Percentiles rank a stretch among this genome's conserved stretches.
phyloP scores from a whole-genome alignment of 2,797 vertebrate species.

The Melanotaenia maccullochi region DNA sequence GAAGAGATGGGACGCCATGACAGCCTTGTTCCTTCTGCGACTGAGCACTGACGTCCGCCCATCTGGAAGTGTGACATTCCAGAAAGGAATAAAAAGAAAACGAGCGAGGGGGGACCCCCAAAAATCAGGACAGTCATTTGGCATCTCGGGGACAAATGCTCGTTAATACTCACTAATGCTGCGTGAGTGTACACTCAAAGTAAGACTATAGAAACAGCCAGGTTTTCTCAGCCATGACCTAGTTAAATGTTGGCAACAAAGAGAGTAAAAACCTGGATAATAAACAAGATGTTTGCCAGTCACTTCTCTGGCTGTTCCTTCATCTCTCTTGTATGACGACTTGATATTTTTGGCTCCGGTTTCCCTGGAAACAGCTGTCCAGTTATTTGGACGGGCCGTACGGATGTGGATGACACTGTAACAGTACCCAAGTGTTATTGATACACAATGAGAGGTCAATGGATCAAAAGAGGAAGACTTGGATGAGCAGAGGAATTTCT shows the following conservation, averaged over 20 bases:
- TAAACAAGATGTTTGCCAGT: conserved; percentile 85
- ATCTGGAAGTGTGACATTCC: conserved; percentile 52
- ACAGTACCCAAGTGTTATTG: conserved; percentile 80
- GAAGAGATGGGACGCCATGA: conserved; percentile 98
- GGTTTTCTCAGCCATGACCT: conserved; percentile 72
- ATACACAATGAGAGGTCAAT: conserved; percentile 58
- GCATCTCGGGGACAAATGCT: conserved; percentile 53
- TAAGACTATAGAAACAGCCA: conserved; percentile 53
- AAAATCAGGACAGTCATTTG: conserved; percentile 41
- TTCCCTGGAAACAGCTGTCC: conserved; percentile 92
- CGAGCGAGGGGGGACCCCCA: conserved; percentile 15
- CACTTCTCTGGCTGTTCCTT: conserved; percentile 67
- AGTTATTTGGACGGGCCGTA: conserved; percentile 85
- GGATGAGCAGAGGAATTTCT: conserved; percentile 38
- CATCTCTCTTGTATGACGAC: conserved; percentile 84
- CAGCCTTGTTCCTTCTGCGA: conserved; percentile 87
- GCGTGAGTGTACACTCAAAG: conserved; percentile 40
- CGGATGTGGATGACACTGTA: conserved; percentile 89
- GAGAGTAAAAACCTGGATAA: conserved; percentile 69
- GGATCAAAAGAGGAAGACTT: conserved; percentile 40
- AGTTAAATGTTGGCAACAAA: conserved; percentile 74
- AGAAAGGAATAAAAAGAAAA: conserved; percentile 45
- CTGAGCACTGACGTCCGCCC: conserved; percentile 87
- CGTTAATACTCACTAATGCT: conserved; percentile 28
- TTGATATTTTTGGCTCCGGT: conserved; percentile 80